Percentiles rank a stretch among this genome's conserved stretches.
These are phyloP conservation scores for Aphaenogaster rudis DNA, from an alignment of 1,140 invertebrate species.

Conservation along the genomic window DNA sequence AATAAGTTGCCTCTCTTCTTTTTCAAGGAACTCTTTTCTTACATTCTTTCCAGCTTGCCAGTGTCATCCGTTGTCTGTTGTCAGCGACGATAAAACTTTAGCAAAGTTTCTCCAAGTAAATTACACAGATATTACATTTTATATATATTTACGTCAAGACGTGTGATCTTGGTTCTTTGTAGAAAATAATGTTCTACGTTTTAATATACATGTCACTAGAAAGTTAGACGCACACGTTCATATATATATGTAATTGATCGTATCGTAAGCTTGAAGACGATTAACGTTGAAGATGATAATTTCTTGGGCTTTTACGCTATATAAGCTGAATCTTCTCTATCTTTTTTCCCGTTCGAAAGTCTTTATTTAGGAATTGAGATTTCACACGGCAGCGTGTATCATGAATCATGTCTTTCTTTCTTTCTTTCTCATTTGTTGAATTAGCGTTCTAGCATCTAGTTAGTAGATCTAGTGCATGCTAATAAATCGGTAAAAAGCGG, in stretches of 20 bases:
- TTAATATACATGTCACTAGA: constrained; percentile 43
- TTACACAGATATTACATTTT: constrained; percentile 53
- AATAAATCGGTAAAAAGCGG: constrained; percentile 67
- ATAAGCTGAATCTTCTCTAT: constrained; percentile 62
- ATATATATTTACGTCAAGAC: constrained; percentile 40
- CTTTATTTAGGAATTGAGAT: constrained; percentile 65
- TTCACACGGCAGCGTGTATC: constrained; percentile 64
- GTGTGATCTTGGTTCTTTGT: constrained; percentile 43
- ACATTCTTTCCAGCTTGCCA: constrained; percentile 14
- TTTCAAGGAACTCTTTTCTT: constrained; percentile 24
- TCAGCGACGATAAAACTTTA: constrained; percentile 64
- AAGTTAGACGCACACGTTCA: constrained; percentile 46
- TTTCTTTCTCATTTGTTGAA: constrained; percentile 31
- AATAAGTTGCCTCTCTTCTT: constrained; percentile 51
- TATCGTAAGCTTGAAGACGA: constrained; percentile 66
- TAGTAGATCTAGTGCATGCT: constrained; percentile 52
- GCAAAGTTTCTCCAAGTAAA: constrained; percentile 63
- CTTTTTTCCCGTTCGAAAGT: constrained; percentile 41
- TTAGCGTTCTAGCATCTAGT: constrained; percentile 61
- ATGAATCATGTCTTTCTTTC: constrained; percentile 55
- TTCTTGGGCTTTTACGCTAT: constrained; percentile 64
- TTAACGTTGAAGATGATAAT: constrained; percentile 74
- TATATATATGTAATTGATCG: constrained; percentile 44
- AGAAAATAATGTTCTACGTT: constrained; percentile 63
- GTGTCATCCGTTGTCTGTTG: constrained; percentile 2